Base-by-base conservation (phyloP, 2,888 invertebrate genomes). In the Thereva nobilitata region DNA sequence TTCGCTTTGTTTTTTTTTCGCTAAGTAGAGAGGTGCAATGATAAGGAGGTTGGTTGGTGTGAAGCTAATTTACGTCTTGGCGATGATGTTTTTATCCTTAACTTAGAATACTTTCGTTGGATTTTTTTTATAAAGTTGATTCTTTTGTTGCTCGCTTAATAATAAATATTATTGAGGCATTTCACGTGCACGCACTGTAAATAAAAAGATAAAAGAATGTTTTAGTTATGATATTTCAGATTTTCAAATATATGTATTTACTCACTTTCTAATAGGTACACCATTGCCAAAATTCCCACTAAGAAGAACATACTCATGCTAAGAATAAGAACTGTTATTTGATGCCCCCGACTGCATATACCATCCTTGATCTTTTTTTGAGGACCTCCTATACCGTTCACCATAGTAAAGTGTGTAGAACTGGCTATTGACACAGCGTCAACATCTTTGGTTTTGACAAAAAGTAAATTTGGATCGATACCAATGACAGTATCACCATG, bases 261-360 rank as follows among this genome's bases (percentile, higher is more conserved):
- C 92, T 89, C 80, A 93, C 93, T 88, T 84, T 93, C 92, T 79
- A 93, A 87, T 75, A 90, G 89, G 80, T 91, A 89, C 77, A 93
- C 88, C 75, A 91, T 92, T 50, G 88, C 87, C 72, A 91, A 83
- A 75, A 93, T 89, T 75, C 91, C 91, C 75, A 92, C 84, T 73
- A 92, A 87, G 78, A 93, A 90, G 72, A 92, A 83, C 74, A 89
- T 86, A 72, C 91, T 91, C 90, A 92, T 92, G 61, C 90, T 89
- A 77, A 91, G 85, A 71, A 93, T 90, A 71, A 92, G 85, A 65
- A 92, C 89, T 66, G 92, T 91, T 73, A 92, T 86, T 81, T 92
- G 91, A 76, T 92, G 89, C 67, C 86, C 86, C 72, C 88, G 87
- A 76, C 87, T 85, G 78, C 91, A 92, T 78, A 91, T 91, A 76